A percentile compares a stretch with the other conserved stretches of the same genome.
phyloP scores from a whole-genome alignment of 2,797 vertebrate genomes.

The Chelidonichthys spinosus region DNA sequence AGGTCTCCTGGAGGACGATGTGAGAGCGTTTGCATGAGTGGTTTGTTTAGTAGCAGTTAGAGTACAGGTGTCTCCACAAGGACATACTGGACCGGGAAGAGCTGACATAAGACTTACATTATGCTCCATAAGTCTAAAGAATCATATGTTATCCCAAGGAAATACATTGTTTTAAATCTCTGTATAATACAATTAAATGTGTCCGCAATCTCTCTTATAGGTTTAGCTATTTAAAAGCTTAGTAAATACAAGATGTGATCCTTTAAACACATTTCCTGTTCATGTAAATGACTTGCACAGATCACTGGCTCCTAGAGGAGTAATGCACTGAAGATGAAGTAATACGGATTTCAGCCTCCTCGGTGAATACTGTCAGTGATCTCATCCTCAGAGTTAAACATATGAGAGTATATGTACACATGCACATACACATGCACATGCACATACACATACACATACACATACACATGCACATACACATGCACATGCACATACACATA shows the following conservation, averaged over 20 bases:
- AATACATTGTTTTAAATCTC: neutral
- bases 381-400: constrained; percentile 17
- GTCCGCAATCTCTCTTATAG: neutral
- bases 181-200: neutral
- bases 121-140: neutral
- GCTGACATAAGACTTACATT: neutral
- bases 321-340: neutral
- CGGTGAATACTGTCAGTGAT: neutral
- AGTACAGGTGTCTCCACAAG: neutral
- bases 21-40: neutral
- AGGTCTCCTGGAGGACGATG: constrained; percentile 2
- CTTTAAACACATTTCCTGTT: neutral
- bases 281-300: neutral
- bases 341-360: neutral
- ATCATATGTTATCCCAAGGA: neutral
- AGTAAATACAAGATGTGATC: neutral
- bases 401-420: neutral
- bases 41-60: constrained; percentile 15
- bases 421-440: constrained; percentile 8
- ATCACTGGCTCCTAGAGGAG: neutral
- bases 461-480: too few species aligned
- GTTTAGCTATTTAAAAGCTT: neutral
- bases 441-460: too few species aligned
- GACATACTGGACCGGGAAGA: neutral
- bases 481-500: too few species aligned